These are phyloP conservation scores for Siniperca chuatsi DNA, from an alignment of 2,113 vertebrate genomes.

Conservation along the genomic window DNA sequence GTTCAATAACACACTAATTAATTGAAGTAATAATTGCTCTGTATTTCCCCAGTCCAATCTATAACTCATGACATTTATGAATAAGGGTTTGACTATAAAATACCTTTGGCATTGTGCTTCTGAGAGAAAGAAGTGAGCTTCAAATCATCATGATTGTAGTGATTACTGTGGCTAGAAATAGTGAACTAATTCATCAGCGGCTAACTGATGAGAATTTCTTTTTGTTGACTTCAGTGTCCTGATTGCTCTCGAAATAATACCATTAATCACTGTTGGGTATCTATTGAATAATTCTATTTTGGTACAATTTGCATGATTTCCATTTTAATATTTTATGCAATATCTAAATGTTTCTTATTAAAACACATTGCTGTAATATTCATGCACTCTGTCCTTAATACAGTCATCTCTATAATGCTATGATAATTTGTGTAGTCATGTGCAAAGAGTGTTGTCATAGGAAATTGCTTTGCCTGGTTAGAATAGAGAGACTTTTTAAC, in stretches of 20 bases:
- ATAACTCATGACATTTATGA: conserved; percentile 45
- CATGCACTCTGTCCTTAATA: conserved; percentile 25
- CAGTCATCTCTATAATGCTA: conserved; percentile 25
- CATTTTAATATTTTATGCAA: conserved; percentile 49
- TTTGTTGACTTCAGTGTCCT: conserved; percentile 23
- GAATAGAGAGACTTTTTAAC: conserved; percentile 44
- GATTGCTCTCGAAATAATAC: conserved; percentile 8
- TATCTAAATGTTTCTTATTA: conserved; percentile 41
- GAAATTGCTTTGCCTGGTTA: conserved; percentile 50
- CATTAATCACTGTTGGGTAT: conserved; percentile 18
- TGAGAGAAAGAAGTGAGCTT: conserved; percentile 7
- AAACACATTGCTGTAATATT: conserved; percentile 41
- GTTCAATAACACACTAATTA: conserved; percentile 35
- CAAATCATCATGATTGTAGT: conserved; percentile 4
- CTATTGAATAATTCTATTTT: conserved; percentile 33
- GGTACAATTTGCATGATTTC: conserved; percentile 33
- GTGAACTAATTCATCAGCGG: conserved; percentile 19
- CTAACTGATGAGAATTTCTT: conserved; percentile 33
- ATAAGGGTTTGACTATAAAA: neutral
- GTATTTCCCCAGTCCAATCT: conserved; percentile 9
- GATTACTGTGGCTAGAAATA: conserved; percentile 26
- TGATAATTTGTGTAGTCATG: conserved; percentile 57
- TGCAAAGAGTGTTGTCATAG: conserved; percentile 52
- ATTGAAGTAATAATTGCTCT: conserved; percentile 41
- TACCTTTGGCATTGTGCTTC: neutral